A percentile compares a stretch with the other conserved stretches of the same genome.
Evolutionary conservation across 2,888 invertebrate species (phyloP).

Genomic region (Euplexia lucipara): DNA sequence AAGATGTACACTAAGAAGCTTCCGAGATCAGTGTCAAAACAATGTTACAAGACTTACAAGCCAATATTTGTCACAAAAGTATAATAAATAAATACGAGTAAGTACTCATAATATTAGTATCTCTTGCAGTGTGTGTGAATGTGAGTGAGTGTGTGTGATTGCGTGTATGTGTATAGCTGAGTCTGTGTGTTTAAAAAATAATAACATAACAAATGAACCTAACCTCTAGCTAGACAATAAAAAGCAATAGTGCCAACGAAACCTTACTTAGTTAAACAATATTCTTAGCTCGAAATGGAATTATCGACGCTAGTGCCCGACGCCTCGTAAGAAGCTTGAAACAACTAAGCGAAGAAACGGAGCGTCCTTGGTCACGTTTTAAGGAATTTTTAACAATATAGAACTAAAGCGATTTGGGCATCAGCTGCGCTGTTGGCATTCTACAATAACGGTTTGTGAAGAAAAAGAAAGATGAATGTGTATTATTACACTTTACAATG

Average conservation of each 20-base stretch:
- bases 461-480: constrained; percentile 3
- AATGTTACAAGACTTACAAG: too few relatives aligned
- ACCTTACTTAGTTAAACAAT: constrained; percentile 16
- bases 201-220: constrained; percentile 12
- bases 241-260: constrained; percentile 2
- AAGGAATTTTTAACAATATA: constrained; percentile 42
- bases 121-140: too few relatives aligned
- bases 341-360: not conserved
- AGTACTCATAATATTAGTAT: too few relatives aligned
- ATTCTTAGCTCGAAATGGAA: constrained; percentile 16
- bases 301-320: not conserved
- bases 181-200: too few relatives aligned
- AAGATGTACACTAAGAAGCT: too few relatives aligned
- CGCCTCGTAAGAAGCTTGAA: not conserved
- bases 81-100: too few relatives aligned
- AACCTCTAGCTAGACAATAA: not conserved
- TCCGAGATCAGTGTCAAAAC: too few relatives aligned
- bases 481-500: too few relatives aligned
- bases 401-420: constrained; percentile 33
- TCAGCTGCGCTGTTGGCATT: constrained; percentile 23
- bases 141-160: too few relatives aligned
- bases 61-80: too few relatives aligned
- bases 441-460: constrained; percentile 15
- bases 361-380: constrained; percentile 33
- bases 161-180: too few relatives aligned